Evolutionary conservation across 1,140 invertebrate species (phyloP).

Genomic region (Metopolophium dirhodum): DNA sequence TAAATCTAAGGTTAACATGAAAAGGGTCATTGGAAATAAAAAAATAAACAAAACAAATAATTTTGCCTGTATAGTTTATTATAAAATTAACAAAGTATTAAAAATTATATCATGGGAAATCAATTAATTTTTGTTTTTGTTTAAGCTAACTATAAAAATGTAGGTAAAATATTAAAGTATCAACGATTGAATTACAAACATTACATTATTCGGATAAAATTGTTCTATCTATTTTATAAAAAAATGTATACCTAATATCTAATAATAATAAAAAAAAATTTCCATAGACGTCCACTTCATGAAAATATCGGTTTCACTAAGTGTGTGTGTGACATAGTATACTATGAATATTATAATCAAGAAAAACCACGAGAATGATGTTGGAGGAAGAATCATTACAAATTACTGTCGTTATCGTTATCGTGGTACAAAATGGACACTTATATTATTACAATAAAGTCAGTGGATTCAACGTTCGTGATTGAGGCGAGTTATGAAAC

Average conservation of each 20-base stretch:
- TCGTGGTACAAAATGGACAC: background rate
- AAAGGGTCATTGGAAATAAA: background rate
- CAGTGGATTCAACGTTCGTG: background rate
- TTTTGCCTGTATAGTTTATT: background rate
- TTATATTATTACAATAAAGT: background rate
- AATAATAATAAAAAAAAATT: background rate
- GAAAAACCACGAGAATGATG: background rate
- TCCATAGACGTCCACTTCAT: background rate
- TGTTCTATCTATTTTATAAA: background rate
- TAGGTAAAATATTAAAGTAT: background rate
- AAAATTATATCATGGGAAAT: background rate
- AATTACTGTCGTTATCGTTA: background rate
- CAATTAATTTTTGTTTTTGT: background rate
- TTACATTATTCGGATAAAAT: background rate
- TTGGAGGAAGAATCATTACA: background rate
- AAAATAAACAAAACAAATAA: background rate
- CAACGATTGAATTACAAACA: background rate
- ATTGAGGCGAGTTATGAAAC: background rate
- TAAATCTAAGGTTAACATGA: background rate
- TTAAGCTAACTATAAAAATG: background rate
- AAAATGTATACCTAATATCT: background rate
- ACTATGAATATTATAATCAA: background rate
- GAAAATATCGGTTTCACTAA: background rate
- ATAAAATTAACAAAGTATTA: background rate
- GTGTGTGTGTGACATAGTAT: background rate